Percentiles rank a stretch among this genome's conserved stretches.
Conservation (phyloP, 2,113 vertebrate species). For the Plecturocebus donacophilus region DNA sequence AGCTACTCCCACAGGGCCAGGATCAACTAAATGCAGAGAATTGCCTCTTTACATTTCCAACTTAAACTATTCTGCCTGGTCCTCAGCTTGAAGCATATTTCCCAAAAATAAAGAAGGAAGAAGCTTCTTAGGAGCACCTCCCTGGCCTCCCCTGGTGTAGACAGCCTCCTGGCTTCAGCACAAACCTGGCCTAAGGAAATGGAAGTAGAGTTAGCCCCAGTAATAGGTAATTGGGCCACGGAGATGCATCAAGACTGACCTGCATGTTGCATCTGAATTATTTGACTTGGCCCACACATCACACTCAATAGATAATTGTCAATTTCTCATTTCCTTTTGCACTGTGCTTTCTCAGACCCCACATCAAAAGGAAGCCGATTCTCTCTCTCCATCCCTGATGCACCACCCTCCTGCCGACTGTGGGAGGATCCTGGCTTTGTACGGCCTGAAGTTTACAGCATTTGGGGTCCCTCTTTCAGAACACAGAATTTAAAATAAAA, state of each 20-base stretch:
- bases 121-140: not conserved
- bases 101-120: not conserved
- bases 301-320: not conserved
- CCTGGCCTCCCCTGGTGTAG: not conserved
- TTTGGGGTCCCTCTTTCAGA: not conserved
- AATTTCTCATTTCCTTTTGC: not conserved
- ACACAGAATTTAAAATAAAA: not conserved
- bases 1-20: not conserved
- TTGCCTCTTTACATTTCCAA: slow-evolving; percentile 9
- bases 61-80: not conserved
- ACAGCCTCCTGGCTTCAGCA: not conserved
- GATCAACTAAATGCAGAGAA: slow-evolving; percentile 31
- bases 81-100: not conserved
- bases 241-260: not conserved
- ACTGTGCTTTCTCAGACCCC: not conserved
- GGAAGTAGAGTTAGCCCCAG: not conserved
- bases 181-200: not conserved
- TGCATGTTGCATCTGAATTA: not conserved
- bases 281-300: not conserved
- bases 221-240: not conserved
- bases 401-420: not conserved
- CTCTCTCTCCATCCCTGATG: not conserved
- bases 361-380: not conserved
- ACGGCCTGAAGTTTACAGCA: not conserved
- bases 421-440: not conserved